Evolutionary conservation across 2,797 vertebrate genomes (phyloP), one percentile per base, ranked within the genome.

Genomic region (Semotilus atromaculatus): DNA sequence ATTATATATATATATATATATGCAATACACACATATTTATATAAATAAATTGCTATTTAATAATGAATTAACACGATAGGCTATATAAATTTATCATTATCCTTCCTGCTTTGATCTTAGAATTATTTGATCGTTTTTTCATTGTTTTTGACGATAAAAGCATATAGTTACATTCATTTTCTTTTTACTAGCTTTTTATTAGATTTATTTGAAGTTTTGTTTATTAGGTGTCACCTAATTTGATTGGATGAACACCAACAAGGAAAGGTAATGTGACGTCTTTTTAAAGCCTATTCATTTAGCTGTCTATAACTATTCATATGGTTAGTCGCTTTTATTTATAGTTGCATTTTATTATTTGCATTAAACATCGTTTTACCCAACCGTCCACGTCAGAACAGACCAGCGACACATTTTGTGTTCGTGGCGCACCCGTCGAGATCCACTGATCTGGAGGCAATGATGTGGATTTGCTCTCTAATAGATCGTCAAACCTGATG

Each of bases 401-500:
- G 40, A 72, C 68, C 26, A 18, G 14, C 1, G 10, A 36, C 31
- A 45, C 51, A n/a, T n/a, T 38, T 38, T 75, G 0, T 14, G 70
- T 73, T 31, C 43, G 31, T 73, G 43, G 19, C 7, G 31, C 31
- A 48, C 70, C 14, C 4, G 7, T 72, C 2, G 8, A 71, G 31
- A 51, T 51, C 26, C 45, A 34, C 45, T 73, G 18, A 74, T 74
- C n/a, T 60, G n/a, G n/a, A n/a, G n/a, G n/a, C n/a, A n/a, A 74
- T 68, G 19, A n/a, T 58, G 51, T 81, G 45, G 34, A 72, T 62
- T 19, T n/a, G 26, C 53, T 36, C 48, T 26, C 23, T 51, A 10
- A 16, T 55, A 60, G 38, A 58, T 43, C 72, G 68, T 80, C 81
- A 89, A 73, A 34, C 43, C 45, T 53, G 34, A 88, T 88, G 86